Percentiles rank a stretch among this genome's conserved stretches.
Evolutionary conservation across 2,888 invertebrate species (phyloP).

Genomic region (Archips xylosteana): DNA sequence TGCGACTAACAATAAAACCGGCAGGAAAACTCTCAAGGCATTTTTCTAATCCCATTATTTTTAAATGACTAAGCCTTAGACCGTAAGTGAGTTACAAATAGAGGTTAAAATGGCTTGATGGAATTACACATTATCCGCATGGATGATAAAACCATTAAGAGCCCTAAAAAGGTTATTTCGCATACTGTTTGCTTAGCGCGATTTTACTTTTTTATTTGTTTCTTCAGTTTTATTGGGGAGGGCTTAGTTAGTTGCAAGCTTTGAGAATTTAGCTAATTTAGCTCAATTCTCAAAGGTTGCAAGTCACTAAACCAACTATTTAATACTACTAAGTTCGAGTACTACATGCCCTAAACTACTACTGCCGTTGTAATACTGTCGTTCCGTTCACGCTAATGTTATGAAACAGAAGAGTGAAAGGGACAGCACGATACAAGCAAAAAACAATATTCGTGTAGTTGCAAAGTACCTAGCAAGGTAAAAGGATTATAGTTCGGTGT

Average conservation of each 20-base stretch:
- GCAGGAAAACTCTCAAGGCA: slow-evolving; percentile 15
- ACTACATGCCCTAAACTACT: too few species aligned
- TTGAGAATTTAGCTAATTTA: too few species aligned
- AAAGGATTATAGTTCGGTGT: too few species aligned
- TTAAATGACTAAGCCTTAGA: not conserved
- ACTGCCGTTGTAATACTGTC: too few species aligned
- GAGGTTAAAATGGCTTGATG: not conserved
- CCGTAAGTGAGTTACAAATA: not conserved
- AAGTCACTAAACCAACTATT: too few species aligned
- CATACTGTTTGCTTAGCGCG: slow-evolving; percentile 12
- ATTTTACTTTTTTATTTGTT: slow-evolving; percentile 15
- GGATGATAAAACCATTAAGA: slow-evolving; percentile 15
- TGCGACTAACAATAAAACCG: slow-evolving; percentile 6
- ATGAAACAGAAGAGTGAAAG: too few species aligned
- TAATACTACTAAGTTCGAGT: too few species aligned
- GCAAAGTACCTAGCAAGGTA: not conserved
- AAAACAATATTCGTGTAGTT: too few species aligned
- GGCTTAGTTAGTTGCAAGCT: not conserved
- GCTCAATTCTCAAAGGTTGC: too few species aligned
- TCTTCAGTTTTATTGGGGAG: not conserved
- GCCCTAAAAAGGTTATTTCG: slow-evolving; percentile 25
- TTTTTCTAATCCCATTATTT: slow-evolving; percentile 32
- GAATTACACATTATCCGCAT: not conserved
- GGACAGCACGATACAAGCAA: too few species aligned
- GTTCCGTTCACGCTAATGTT: too few species aligned